Percentiles rank a stretch among this genome's conserved stretches.
Conservation (phyloP, 2,888 invertebrate species). For the Anaspis maculata region DNA sequence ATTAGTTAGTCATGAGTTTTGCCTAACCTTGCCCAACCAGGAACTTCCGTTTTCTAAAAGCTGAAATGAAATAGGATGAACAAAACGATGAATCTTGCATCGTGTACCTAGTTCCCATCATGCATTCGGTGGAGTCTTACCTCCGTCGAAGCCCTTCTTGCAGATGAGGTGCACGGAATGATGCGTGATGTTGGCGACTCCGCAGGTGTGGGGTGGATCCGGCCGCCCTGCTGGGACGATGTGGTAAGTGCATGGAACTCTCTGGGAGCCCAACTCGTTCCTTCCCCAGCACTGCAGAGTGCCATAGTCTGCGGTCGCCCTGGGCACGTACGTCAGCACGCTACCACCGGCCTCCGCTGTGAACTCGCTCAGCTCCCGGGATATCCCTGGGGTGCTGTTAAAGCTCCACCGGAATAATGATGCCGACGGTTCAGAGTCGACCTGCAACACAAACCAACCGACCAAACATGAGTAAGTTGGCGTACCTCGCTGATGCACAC, state of each 20-base stretch:
- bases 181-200: slow-evolving; percentile 44
- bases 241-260: slow-evolving; percentile 64
- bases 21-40: too few relatives aligned
- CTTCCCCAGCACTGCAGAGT: slow-evolving; percentile 69
- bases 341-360: slow-evolving; percentile 37
- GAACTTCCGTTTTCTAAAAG: too few relatives aligned
- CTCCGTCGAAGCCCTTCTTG: slow-evolving; percentile 49
- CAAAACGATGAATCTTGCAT: too few relatives aligned
- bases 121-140: slow-evolving; percentile 23
- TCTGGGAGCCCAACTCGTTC: slow-evolving; percentile 63
- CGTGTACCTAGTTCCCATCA: too few relatives aligned
- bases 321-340: slow-evolving; percentile 47
- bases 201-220: slow-evolving; percentile 46
- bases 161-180: slow-evolving; percentile 45
- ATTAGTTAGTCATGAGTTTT: too few relatives aligned
- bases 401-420: slow-evolving; percentile 56
- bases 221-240: slow-evolving; percentile 61
- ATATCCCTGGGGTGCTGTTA: slow-evolving; percentile 53
- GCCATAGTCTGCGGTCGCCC: slow-evolving; percentile 60
- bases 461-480: background rate
- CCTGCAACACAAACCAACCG: slow-evolving; percentile 37
- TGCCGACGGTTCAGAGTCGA: slow-evolving; percentile 69
- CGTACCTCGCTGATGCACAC: too few relatives aligned
- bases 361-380: slow-evolving; percentile 39
- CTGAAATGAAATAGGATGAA: too few relatives aligned